Conservation (phyloP, 2,888 invertebrate species). For the Eupithecia tripunctaria region DNA sequence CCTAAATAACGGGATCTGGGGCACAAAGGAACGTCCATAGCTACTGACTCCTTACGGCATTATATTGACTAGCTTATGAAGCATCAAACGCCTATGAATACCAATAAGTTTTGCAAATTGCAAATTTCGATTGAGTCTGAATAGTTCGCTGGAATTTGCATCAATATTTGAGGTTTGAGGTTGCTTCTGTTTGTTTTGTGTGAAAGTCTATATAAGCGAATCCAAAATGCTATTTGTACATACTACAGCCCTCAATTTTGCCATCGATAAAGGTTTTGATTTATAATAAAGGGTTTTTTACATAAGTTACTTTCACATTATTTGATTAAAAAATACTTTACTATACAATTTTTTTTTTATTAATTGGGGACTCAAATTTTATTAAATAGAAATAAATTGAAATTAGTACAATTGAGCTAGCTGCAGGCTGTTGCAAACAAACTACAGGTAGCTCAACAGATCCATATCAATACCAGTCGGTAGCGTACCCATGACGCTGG, state of each 20-base stretch:
- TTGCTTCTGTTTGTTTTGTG: constrained; percentile 10
- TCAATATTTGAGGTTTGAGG: constrained; percentile 29
- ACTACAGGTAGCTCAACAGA: no score
- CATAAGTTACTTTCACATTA: not conserved
- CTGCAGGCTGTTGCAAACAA: no score
- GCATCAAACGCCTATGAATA: constrained; percentile 63
- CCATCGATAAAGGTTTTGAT: not conserved
- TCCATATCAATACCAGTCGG: no score
- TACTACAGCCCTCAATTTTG: not conserved
- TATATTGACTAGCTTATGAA: constrained; percentile 67
- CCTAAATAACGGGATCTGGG: constrained; percentile 76
- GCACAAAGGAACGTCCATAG: constrained; percentile 69
- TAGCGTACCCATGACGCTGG: no score
- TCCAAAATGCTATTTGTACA: not conserved
- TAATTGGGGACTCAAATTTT: not conserved
- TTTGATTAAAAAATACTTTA: not conserved
- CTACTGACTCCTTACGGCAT: constrained; percentile 51
- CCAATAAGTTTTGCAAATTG: constrained; percentile 55
- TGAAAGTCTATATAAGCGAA: not conserved
- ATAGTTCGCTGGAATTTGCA: constrained; percentile 44
- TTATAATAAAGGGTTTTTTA: not conserved
- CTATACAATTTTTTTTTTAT: not conserved
- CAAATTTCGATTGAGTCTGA: constrained; percentile 45
- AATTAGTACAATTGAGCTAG: no score
- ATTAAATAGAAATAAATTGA: no score